Evolutionary conservation across 2,113 vertebrate genomes (phyloP).

Genomic region (Hyperopisus bebe): DNA sequence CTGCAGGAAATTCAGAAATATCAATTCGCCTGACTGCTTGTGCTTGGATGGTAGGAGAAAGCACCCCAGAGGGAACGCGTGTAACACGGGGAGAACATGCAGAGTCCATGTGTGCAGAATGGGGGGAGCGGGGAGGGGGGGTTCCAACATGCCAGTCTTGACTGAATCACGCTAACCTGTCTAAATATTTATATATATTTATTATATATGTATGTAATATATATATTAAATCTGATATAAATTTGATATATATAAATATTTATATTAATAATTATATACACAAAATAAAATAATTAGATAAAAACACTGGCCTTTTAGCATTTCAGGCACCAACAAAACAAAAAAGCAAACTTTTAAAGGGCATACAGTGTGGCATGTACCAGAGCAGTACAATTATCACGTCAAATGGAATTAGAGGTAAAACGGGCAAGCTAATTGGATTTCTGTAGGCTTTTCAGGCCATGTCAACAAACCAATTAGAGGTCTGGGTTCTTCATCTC

Average conservation of each 20-base stretch:
- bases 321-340: not conserved
- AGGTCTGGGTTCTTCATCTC: not conserved
- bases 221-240: too few relatives aligned
- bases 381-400: conserved; percentile 16
- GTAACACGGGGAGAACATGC: not conserved
- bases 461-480: conserved; percentile 22
- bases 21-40: not conserved
- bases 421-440: conserved; percentile 4
- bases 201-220: too few relatives aligned
- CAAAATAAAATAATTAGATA: not conserved
- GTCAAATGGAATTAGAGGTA: not conserved
- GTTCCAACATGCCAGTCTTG: not conserved
- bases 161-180: not conserved
- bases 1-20: not conserved
- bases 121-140: too few relatives aligned
- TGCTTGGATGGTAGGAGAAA: not conserved
- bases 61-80: not conserved
- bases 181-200: not conserved
- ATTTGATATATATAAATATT: too few relatives aligned
- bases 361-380: not conserved
- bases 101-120: not conserved
- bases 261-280: not conserved
- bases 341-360: not conserved
- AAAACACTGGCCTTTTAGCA: not conserved
- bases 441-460: not conserved